Conservation (phyloP, 2,797 vertebrate species). For the Mormyrops attenuatus region DNA sequence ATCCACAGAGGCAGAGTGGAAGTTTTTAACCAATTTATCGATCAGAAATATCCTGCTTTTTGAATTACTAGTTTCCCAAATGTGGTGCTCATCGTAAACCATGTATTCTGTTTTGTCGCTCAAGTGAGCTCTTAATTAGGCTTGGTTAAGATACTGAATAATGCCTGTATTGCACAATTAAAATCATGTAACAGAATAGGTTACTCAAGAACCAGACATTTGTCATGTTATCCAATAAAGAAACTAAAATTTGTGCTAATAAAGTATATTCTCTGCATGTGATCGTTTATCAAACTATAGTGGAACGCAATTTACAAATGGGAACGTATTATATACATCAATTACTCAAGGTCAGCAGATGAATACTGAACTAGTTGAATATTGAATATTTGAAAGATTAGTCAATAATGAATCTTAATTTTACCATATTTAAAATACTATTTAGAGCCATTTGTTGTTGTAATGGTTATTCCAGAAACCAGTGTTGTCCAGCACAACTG, state of each 20-base stretch:
- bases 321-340: background rate
- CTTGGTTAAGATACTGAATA: background rate
- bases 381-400: background rate
- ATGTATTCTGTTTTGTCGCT: background rate
- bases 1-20: background rate
- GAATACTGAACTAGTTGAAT: background rate
- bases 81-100: background rate
- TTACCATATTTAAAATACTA: background rate
- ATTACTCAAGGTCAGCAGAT: background rate
- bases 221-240: background rate
- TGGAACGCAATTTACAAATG: background rate
- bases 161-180: background rate
- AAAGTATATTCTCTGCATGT: background rate
- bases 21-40: background rate
- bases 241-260: background rate
- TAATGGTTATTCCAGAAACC: background rate
- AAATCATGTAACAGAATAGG: background rate
- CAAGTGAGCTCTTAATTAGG: conserved; percentile 3
- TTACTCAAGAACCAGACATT: background rate
- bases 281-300: background rate
- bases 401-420: background rate
- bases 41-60: background rate
- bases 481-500: background rate
- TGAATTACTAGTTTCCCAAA: background rate
- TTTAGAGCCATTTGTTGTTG: background rate